Percentiles rank a stretch among this genome's conserved stretches.
phyloP scores from a whole-genome alignment of 2,797 vertebrate species.

The Labroides dimidiatus region DNA sequence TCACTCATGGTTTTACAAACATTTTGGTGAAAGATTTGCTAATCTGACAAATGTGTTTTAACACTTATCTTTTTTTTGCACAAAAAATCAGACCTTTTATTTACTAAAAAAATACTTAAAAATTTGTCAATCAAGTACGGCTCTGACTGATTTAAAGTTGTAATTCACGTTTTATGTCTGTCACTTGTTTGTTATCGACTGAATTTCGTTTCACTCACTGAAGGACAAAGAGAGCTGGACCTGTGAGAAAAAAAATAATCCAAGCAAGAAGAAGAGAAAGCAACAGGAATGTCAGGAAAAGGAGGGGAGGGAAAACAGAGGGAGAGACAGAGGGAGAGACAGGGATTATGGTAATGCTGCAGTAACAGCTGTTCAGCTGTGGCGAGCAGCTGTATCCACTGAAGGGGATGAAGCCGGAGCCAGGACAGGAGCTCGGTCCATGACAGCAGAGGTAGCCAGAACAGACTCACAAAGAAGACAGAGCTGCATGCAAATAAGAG shows the following conservation, averaged over 20 bases:
- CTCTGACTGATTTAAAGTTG: no score
- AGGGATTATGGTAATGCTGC: conserved; percentile 76
- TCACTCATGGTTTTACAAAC: no score
- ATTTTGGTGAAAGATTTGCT: no score
- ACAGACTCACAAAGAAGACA: conserved; percentile 23
- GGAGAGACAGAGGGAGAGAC: conserved; percentile 15
- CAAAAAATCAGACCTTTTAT: no score
- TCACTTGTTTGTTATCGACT: background rate
- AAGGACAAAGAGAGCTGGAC: background rate
- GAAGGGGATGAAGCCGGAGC: conserved; percentile 62
- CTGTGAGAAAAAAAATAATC: conserved; percentile 16
- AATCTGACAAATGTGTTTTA: no score
- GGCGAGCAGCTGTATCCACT: conserved; percentile 81
- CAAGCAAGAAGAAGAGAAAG: conserved; percentile 9
- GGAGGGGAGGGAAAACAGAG: background rate
- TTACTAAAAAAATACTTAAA: no score
- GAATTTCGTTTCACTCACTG: conserved; percentile 14
- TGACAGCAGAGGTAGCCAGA: conserved; percentile 58
- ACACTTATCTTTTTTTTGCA: no score
- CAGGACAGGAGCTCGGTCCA: conserved; percentile 57
- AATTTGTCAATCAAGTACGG: no score
- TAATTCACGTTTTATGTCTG: no score
- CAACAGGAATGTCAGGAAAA: conserved; percentile 11
- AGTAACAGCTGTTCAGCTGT: conserved; percentile 78
- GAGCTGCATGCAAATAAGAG: conserved; percentile 32